Percentiles rank a stretch among this genome's conserved stretches.
phyloP scores from a whole-genome alignment of 2,113 vertebrate genomes.

The Ascaphus truei region DNA sequence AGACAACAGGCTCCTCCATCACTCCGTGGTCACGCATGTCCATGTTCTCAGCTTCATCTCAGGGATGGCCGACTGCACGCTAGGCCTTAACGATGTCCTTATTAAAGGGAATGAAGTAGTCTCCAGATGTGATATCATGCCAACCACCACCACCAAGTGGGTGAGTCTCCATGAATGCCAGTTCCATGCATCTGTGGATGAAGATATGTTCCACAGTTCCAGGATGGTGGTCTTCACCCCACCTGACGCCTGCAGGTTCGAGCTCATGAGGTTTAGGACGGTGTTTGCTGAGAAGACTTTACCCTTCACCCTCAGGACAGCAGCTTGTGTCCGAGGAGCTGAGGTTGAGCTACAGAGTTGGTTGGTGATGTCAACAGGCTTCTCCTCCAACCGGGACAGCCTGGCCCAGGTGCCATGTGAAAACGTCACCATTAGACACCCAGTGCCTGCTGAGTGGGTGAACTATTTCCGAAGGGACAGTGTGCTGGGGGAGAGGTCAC shows the following conservation, averaged over 20 bases:
- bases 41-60: conserved; percentile 77
- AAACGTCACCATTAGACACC: conserved; percentile 80
- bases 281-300: conserved; percentile 75
- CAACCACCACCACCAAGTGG: conserved; percentile 83
- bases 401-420: conserved; percentile 81
- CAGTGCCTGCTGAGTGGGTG: conserved; percentile 77
- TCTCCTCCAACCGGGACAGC: conserved; percentile 76
- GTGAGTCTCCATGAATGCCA: conserved; percentile 70
- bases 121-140: conserved; percentile 81
- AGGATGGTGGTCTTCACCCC: conserved; percentile 72
- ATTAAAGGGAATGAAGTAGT: conserved; percentile 84
- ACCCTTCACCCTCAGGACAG: conserved; percentile 78
- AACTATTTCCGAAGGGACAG: conserved; percentile 85
- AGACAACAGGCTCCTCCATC: conserved; percentile 65
- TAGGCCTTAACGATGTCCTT: conserved; percentile 80
- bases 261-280: conserved; percentile 78
- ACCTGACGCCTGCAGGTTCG: conserved; percentile 71
- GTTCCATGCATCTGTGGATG: conserved; percentile 74
- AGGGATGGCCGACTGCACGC: conserved; percentile 70
- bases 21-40: conserved; percentile 71
- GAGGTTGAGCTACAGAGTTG: conserved; percentile 88
- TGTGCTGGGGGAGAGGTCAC: conserved; percentile 77
- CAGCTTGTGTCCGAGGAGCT: conserved; percentile 71
- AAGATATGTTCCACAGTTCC: conserved; percentile 63
- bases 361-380: conserved; percentile 79